Base-by-base conservation (phyloP, 2,888 invertebrate species). In the Athalia cordata region DNA sequence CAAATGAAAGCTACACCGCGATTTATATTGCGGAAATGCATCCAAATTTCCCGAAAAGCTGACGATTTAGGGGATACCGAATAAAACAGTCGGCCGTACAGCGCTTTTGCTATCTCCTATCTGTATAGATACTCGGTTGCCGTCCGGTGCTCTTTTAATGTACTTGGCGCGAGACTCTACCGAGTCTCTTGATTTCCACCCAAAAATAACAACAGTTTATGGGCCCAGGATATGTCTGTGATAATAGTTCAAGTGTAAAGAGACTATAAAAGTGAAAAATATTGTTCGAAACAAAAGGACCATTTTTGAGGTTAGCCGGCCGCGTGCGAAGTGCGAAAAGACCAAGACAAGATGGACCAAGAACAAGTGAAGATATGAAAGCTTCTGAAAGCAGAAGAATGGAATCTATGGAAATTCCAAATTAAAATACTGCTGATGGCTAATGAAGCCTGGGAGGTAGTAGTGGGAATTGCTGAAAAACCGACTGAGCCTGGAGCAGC, bases 281-380 rank as follows among this genome's bases (percentile, higher is more conserved):
- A 15, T 29, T 3, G 9, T 7, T 5, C 15, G 29, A 62, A 62
- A 15, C 5, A 62, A 62, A 62, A 13, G 9, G 62, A 5, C 13
- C 0, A 15, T 66, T 66, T 66, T 66, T 66, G 66, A 66, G 66
- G 66, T 66, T 66, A 50, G 66, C 66, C 66, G 15, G 66, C 66
- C 66, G n/a, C 15, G 66, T 66, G 66, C 66, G 3, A 66, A 66
- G 66, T 66, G 66, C 66, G 47, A 65, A 66, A 66, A 49, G 15
- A 8, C 66, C 66, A 66, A 49, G 49, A 66, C 47, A 65, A 66
- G 49, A 66, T 66, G 66, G 66, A 49, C 8, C 66, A 66, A 8
- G 66, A 66, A 66, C 66, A 66, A 49, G 4, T 4, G 49, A 66
- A 66, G 8, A 66, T 66, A 66, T 3, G 4, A 3, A 66, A 66